Evolutionary conservation across 2,113 vertebrate species (phyloP).

Genomic region (Scatophagus argus): DNA sequence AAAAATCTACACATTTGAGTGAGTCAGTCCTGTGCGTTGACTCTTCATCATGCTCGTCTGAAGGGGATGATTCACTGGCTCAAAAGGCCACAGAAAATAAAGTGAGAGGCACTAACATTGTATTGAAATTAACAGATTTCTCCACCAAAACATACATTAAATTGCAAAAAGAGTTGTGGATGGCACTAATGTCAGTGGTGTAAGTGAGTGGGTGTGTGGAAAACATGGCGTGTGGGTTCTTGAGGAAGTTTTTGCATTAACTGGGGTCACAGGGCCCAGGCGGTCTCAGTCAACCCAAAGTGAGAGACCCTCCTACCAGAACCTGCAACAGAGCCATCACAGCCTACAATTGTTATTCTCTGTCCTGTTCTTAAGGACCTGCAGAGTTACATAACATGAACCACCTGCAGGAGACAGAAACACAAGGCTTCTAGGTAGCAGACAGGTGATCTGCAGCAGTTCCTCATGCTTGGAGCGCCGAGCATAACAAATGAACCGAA

Average conservation of each 20-base stretch:
- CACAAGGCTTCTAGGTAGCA: background rate
- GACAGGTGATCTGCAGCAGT: background rate
- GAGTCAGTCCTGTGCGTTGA: too few species aligned
- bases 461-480: conserved; percentile 19
- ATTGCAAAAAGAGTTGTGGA: background rate
- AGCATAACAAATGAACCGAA: background rate
- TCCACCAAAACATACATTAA: too few species aligned
- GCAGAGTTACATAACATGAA: conserved; percentile 7
- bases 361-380: background rate
- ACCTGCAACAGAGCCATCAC: background rate
- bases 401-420: background rate
- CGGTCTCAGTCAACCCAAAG: background rate
- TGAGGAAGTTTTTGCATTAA: background rate
- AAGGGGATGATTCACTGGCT: background rate
- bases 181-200: background rate
- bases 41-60: too few species aligned
- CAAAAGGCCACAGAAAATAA: too few species aligned
- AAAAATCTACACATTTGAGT: too few species aligned
- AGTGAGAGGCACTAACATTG: too few species aligned
- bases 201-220: background rate
- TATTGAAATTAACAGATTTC: too few species aligned
- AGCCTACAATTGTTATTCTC: background rate
- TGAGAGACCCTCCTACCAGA: background rate
- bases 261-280: background rate
- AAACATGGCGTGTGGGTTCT: background rate